Conservation (phyloP, 2,888 invertebrate genomes). For the Lapara coniferarum region DNA sequence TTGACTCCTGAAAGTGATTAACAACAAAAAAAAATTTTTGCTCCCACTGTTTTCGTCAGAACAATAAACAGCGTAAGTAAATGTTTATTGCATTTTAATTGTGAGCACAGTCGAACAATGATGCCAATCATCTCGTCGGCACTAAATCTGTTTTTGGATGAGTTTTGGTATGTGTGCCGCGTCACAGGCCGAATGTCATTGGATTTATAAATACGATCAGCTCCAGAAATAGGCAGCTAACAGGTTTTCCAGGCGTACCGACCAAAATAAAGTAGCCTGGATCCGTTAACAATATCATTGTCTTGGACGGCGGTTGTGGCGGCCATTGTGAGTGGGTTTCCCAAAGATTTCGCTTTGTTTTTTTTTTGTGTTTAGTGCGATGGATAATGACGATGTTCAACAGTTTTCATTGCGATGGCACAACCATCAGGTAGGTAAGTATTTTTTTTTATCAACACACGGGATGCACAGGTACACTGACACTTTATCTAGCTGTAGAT, state of each 20-base stretch:
- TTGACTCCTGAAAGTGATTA: too few species aligned
- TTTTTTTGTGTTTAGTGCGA: constrained; percentile 57
- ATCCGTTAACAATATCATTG: constrained; percentile 83
- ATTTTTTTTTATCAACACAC: constrained; percentile 36
- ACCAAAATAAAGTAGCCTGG: constrained; percentile 84
- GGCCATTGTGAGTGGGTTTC: constrained; percentile 54
- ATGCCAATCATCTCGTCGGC: constrained; percentile 74
- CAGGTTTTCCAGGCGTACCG: constrained; percentile 84
- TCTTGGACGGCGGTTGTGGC: constrained; percentile 51
- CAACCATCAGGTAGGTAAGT: constrained; percentile 89
- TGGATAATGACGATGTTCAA: constrained; percentile 86
- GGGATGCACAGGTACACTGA: constrained; percentile 43
- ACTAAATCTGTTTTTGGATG: constrained; percentile 84
- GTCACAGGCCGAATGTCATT: constrained; percentile 83
- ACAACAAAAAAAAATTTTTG: too few species aligned
- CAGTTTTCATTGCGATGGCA: constrained; percentile 95
- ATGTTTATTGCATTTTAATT: constrained; percentile 25
- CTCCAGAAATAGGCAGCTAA: constrained; percentile 84
- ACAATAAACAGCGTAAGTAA: constrained; percentile 20
- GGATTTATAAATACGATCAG: constrained; percentile 84
- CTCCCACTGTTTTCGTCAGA: constrained; percentile 36
- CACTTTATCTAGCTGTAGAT: constrained; percentile 34
- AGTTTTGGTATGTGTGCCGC: constrained; percentile 81
- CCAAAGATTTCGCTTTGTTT: constrained; percentile 60
- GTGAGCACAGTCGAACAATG: constrained; percentile 54